Conservation (phyloP, 2,888 invertebrate species). For the Aromia moschata region DNA sequence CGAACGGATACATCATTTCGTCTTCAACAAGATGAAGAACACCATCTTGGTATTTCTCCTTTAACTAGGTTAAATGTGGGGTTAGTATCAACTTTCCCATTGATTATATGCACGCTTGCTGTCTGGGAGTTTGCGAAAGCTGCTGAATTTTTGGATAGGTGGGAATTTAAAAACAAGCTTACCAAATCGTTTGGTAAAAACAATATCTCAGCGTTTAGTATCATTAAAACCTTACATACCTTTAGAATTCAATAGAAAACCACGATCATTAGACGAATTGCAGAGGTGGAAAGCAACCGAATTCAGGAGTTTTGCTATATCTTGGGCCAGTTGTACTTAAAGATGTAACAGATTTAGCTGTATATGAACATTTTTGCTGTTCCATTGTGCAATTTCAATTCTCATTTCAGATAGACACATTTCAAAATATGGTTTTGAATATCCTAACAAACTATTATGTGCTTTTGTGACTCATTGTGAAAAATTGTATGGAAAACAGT, state of each 20-base stretch:
- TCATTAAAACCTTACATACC: slow-evolving; percentile 12
- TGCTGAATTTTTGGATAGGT: slow-evolving; percentile 20
- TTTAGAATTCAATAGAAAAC: slow-evolving; percentile 21
- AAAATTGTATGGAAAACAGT: background rate
- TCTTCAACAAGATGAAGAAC: slow-evolving; percentile 20
- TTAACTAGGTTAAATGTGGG: slow-evolving; percentile 20
- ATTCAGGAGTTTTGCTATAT: slow-evolving; percentile 21
- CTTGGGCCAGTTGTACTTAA: slow-evolving; percentile 21
- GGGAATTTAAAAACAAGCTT: slow-evolving; percentile 22
- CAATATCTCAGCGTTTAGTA: background rate
- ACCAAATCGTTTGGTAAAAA: slow-evolving; percentile 7
- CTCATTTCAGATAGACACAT: slow-evolving; percentile 3
- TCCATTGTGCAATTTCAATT: slow-evolving; percentile 26
- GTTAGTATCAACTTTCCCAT: slow-evolving; percentile 10
- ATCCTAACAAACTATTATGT: background rate
- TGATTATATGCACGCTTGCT: slow-evolving; percentile 24
- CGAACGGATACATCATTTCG: slow-evolving; percentile 17
- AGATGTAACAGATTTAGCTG: slow-evolving; percentile 6
- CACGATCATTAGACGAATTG: slow-evolving; percentile 10
- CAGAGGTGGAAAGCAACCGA: slow-evolving; percentile 24
- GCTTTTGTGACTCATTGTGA: background rate
- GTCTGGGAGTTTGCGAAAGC: slow-evolving; percentile 16
- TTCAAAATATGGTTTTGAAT: background rate
- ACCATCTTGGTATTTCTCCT: slow-evolving; percentile 23
- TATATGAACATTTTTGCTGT: slow-evolving; percentile 21